Conservation (phyloP, 2,797 vertebrate genomes). For the Sebastes glaucus region DNA sequence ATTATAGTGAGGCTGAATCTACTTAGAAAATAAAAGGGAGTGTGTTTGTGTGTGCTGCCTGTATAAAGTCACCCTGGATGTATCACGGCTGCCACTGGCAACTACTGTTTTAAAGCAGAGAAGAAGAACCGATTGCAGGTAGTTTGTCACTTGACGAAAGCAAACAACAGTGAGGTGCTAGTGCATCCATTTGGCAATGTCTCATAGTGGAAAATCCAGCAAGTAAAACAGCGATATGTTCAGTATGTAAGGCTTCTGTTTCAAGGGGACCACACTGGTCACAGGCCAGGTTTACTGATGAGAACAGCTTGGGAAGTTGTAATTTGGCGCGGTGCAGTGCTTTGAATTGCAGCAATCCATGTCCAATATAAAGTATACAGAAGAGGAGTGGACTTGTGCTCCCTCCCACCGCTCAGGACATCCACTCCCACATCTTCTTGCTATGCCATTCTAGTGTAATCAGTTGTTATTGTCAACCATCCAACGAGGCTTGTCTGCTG, state of each 20-base stretch:
- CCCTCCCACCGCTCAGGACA: not conserved
- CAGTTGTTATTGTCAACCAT: not conserved
- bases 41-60: not conserved
- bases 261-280: not conserved
- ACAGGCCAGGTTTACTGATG: not conserved
- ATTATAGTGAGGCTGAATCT: not conserved
- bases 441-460: not conserved
- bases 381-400: not conserved
- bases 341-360: not conserved
- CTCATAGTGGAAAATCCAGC: too few relatives aligned
- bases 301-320: not conserved
- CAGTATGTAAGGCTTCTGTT: too few relatives aligned
- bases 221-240: too few relatives aligned
- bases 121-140: too few relatives aligned
- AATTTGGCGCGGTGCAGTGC: not conserved
- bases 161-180: too few relatives aligned
- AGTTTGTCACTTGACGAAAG: too few relatives aligned
- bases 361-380: not conserved
- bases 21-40: not conserved
- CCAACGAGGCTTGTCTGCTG: not conserved
- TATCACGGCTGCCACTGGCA: too few relatives aligned
- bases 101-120: too few relatives aligned
- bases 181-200: too few relatives aligned
- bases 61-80: not conserved
- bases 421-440: not conserved